A percentile compares a stretch with the other conserved stretches of the same genome.
Conservation (phyloP, 53 echinoderm and acorn worm genomes). For the Apostichopus leukothele region DNA sequence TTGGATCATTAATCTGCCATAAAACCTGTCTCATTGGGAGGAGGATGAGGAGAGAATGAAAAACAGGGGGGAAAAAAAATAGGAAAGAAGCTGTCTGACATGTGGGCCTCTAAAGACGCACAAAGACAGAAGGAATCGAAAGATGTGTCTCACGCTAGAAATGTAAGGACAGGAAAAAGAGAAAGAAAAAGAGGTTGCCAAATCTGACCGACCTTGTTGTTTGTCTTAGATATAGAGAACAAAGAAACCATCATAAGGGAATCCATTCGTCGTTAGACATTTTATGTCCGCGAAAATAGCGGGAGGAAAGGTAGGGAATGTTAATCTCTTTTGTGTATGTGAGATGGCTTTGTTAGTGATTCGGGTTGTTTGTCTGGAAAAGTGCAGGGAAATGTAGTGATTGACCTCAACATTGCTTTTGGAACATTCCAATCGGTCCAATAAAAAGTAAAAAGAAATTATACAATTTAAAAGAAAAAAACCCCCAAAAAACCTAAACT, state of each 20-base stretch:
- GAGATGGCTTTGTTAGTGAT: not conserved
- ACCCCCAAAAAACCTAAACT: no score
- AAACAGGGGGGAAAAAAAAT: not conserved
- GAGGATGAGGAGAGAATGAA: no score
- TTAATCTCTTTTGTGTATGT: constrained; percentile 35
- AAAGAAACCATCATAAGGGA: not conserved
- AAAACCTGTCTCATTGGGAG: not conserved
- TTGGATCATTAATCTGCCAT: constrained; percentile 45
- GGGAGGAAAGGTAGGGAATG: not conserved
- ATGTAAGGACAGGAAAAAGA: not conserved
- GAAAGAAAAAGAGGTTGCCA: not conserved
- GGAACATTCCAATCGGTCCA: no score
- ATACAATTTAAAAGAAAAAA: no score
- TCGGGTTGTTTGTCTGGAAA: not conserved
- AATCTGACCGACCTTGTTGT: not conserved
- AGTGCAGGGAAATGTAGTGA: not conserved
- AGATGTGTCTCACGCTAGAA: not conserved
- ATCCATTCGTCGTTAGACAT: not conserved
- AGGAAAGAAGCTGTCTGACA: not conserved
- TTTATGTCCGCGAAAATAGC: not conserved
- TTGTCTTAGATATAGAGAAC: not conserved
- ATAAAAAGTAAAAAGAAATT: no score
- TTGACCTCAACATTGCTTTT: not conserved
- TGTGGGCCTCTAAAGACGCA: not conserved
- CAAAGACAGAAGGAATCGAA: not conserved